Percentiles rank a stretch among this genome's conserved stretches.
phyloP scores from a whole-genome alignment of 2,797 vertebrate species.

The Myiotriccus ornatus region DNA sequence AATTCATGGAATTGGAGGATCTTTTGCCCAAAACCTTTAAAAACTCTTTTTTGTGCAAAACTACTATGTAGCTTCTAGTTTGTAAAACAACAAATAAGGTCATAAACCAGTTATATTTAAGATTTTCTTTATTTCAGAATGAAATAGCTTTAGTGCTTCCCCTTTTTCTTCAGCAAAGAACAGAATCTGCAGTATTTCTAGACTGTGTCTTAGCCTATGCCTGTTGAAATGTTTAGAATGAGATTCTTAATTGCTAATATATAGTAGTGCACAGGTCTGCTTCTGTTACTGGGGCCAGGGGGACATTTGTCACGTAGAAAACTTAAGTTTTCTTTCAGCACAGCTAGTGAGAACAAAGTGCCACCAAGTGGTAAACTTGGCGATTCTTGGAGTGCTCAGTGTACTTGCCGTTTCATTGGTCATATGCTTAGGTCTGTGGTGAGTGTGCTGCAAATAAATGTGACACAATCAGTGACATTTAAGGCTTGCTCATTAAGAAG shows the following conservation, averaged over 20 bases:
- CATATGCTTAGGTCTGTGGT: not conserved
- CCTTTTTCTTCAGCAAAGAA: not conserved
- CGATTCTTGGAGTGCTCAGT: not conserved
- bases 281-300: not conserved
- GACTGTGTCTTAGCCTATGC: not conserved
- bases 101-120: not conserved
- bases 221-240: not conserved
- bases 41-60: not conserved
- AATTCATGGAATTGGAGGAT: not conserved
- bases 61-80: not conserved
- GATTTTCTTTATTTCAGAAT: not conserved
- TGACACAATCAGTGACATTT: not conserved
- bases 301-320: fast-evolving
- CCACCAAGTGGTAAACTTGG: slow-evolving; percentile 23
- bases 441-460: not conserved
- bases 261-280: not conserved
- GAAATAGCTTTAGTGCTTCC: not conserved
- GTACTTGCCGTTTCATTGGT: not conserved
- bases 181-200: not conserved
- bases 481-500: not conserved
- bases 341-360: not conserved
- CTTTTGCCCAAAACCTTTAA: not conserved
- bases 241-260: not conserved
- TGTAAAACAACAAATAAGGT: not conserved
- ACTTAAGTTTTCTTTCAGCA: not conserved